These are phyloP conservation scores for Melangyna quadrimaculata DNA, from an alignment of 2,888 invertebrate species.

Conservation along the genomic window DNA sequence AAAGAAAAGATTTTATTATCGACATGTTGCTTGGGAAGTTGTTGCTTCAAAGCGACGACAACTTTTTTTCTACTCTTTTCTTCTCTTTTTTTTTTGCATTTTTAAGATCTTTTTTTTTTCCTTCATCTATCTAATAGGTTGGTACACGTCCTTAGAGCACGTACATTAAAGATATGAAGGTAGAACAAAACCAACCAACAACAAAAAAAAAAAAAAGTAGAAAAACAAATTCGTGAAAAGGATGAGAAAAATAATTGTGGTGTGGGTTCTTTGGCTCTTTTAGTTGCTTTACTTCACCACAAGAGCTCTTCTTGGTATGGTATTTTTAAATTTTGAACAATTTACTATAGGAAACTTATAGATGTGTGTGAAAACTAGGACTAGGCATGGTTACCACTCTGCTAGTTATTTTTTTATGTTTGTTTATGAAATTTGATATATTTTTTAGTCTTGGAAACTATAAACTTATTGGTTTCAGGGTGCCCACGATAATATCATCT, in stretches of 20 bases:
- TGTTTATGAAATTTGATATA: neutral
- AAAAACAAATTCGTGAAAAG: slow-evolving; percentile 7
- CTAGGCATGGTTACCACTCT: neutral
- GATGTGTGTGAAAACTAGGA: slow-evolving; percentile 16
- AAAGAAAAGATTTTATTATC: slow-evolving; percentile 29
- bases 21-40: slow-evolving; percentile 69
- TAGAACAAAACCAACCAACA: too few species aligned
- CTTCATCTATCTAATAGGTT: slow-evolving; percentile 6
- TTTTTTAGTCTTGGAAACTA: too few species aligned
- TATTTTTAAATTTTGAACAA: slow-evolving; percentile 38
- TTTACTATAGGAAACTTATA: slow-evolving; percentile 29
- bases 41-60: slow-evolving; percentile 57
- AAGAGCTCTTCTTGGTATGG: slow-evolving; percentile 23
- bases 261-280: slow-evolving; percentile 25
- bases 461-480: too few species aligned
- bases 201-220: neutral
- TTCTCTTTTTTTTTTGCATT: neutral
- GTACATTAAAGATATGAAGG: slow-evolving; percentile 23
- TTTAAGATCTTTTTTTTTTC: slow-evolving; percentile 23
- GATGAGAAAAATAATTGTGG: slow-evolving; percentile 2
- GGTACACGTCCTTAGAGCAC: slow-evolving; percentile 50
- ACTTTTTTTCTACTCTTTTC: neutral
- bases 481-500: too few species aligned
- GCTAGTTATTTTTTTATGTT: neutral
- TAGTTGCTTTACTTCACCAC: slow-evolving; percentile 35